Conservation (phyloP, 2,797 vertebrate genomes). For the Phalanger gymnotis region DNA sequence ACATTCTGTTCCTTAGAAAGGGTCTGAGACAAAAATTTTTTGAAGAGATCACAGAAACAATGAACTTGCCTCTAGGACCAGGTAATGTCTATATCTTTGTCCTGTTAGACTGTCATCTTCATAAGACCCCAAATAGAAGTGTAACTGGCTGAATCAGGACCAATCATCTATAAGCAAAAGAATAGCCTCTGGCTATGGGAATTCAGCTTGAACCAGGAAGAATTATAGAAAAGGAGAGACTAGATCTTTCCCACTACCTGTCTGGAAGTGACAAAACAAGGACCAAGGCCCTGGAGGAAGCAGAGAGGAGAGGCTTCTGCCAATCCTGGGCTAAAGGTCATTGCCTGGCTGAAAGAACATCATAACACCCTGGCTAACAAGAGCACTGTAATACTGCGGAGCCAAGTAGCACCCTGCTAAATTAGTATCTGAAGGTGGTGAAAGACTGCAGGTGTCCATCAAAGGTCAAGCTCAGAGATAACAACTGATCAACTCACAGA, state of each 20-base stretch:
- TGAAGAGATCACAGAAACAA: not conserved
- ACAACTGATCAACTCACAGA: not conserved
- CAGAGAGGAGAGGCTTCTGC: not conserved
- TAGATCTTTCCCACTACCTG: not conserved
- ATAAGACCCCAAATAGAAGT: not conserved
- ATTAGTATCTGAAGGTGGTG: not conserved
- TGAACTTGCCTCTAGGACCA: not conserved
- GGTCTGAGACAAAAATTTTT: not conserved
- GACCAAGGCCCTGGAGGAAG: not conserved
- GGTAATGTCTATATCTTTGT: not conserved
- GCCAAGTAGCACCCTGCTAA: not conserved
- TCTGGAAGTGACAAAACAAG: not conserved
- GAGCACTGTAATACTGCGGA: not conserved
- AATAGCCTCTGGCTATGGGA: not conserved
- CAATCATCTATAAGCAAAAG: not conserved
- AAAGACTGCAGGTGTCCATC: not conserved
- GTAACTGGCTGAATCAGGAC: not conserved
- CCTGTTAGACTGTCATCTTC: not conserved
- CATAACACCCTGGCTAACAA: not conserved
- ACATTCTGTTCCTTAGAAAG: not conserved
- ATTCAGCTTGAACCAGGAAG: not conserved
- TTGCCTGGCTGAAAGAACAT: no score
- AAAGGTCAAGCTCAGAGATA: not conserved
- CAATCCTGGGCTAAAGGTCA: not conserved
- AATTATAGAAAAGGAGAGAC: not conserved